phyloP scores from a whole-genome alignment of 2,797 vertebrate genomes.

The Falco naumanni region DNA sequence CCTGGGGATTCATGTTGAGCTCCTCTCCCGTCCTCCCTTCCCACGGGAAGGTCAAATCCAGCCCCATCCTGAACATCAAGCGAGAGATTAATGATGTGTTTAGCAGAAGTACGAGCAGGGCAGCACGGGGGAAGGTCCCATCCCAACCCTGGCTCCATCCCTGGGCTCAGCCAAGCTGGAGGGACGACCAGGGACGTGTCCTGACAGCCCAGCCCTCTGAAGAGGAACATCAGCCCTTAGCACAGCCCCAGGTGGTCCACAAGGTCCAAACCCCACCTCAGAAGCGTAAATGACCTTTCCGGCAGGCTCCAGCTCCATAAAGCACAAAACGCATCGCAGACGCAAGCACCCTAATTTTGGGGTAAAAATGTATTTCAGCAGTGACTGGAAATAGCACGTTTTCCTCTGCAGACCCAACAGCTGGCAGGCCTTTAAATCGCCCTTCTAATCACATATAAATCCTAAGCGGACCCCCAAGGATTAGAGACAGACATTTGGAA shows the following conservation, averaged over 20 bases:
- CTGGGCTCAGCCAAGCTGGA: background rate
- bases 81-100: background rate
- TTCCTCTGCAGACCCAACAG: background rate
- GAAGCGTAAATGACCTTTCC: background rate
- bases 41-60: background rate
- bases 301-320: background rate
- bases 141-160: background rate
- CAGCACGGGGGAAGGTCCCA: background rate
- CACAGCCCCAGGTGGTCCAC: background rate
- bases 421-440: background rate
- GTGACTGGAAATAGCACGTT: background rate
- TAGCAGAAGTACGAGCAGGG: accelerated
- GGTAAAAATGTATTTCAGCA: background rate
- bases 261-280: background rate
- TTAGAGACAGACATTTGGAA: background rate
- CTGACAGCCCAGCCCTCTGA: background rate
- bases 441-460: background rate
- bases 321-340: background rate
- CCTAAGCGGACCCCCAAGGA: background rate
- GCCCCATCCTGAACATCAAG: background rate
- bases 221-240: background rate
- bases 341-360: background rate
- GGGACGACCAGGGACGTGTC: accelerated
- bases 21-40: background rate
- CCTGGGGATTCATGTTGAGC: background rate